These are phyloP conservation scores for Portunus trituberculatus DNA, from an alignment of 1,140 invertebrate genomes.

Conservation along the genomic window DNA sequence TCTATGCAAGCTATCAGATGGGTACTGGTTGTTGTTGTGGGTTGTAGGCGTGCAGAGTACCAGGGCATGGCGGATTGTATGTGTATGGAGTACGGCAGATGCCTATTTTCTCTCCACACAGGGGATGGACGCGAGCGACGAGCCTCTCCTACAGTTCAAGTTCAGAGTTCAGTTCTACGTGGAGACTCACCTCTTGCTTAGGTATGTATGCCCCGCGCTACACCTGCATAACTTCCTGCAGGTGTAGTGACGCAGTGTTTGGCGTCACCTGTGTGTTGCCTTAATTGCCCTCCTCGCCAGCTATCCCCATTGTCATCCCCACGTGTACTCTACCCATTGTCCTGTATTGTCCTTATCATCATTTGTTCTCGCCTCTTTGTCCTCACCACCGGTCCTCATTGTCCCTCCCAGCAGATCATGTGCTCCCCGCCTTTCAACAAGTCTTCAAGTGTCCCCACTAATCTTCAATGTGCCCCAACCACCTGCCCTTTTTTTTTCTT, in stretches of 20 bases:
- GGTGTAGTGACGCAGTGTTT: constrained; percentile 63
- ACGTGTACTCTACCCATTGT: neutral
- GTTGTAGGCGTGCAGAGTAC: no score
- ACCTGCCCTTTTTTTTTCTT: neutral
- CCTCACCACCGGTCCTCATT: neutral
- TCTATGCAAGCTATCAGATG: no score
- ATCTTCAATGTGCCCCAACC: neutral
- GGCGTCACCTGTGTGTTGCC: neutral
- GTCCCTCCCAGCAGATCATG: neutral
- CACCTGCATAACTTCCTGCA: constrained; percentile 42
- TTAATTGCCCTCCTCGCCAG: neutral
- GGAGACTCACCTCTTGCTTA: constrained; percentile 84
- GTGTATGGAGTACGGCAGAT: no score
- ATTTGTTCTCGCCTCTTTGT: neutral
- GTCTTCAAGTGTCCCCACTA: neutral
- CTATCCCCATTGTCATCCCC: neutral
- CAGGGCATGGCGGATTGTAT: no score
- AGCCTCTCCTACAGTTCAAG: constrained; percentile 93
- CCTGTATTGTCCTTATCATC: neutral
- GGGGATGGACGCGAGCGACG: constrained; percentile 83
- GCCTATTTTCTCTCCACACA: neutral
- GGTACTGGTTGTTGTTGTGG: no score
- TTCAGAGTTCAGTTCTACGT: constrained; percentile 97
- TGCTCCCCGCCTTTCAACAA: constrained; percentile 82
- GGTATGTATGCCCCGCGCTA: constrained; percentile 78